Conservation (phyloP, 2,113 vertebrate species). For the Cacatua alba region DNA sequence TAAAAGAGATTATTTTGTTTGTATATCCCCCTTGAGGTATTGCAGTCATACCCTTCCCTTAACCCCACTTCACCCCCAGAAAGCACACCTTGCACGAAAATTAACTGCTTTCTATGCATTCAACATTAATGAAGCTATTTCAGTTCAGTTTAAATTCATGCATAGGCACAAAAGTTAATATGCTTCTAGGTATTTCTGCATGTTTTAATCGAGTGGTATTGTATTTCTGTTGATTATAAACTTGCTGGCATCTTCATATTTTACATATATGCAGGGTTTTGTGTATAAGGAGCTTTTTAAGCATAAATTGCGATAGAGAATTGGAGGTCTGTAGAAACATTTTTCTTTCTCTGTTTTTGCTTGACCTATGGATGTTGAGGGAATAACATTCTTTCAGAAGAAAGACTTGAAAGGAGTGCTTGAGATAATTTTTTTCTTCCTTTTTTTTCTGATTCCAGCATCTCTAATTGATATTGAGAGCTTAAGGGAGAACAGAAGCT, state of each 20-base stretch:
- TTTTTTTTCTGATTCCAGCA: neutral
- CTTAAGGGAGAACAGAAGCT: neutral
- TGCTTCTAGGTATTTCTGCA: neutral
- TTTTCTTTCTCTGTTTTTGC: neutral
- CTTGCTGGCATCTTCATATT: neutral
- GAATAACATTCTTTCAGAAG: neutral
- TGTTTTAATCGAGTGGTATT: neutral
- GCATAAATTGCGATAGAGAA: neutral
- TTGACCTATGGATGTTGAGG: neutral
- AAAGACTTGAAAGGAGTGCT: neutral
- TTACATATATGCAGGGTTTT: neutral
- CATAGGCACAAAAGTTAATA: neutral
- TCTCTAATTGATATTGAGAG: neutral
- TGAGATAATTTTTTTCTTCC: neutral
- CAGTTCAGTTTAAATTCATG: neutral
- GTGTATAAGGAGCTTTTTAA: neutral
- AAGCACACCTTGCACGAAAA: neutral
- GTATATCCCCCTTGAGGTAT: neutral
- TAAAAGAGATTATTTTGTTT: neutral
- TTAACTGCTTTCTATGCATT: neutral
- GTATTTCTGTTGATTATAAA: neutral
- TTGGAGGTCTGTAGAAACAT: neutral
- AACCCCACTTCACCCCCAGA: neutral
- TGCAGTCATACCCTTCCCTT: neutral
- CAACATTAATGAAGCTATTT: neutral